A percentile compares a stretch with the other conserved stretches of the same genome.
Conservation (phyloP, 2,113 vertebrate species). For the Anas platyrhynchos region DNA sequence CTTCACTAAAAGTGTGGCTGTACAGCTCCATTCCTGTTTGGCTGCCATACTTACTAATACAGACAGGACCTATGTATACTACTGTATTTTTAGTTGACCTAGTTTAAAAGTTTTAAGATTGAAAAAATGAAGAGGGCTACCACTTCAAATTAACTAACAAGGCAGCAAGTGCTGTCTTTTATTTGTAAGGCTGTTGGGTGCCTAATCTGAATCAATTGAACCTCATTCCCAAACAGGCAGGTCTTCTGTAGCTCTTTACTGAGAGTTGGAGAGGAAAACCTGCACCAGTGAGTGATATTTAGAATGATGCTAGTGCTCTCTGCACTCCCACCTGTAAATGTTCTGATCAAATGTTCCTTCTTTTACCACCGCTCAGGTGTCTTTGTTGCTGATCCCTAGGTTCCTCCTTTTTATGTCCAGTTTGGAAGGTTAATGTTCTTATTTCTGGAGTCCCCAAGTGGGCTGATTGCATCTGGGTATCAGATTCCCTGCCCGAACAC, state of each 20-base stretch:
- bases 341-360: not conserved
- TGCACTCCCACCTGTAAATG: not conserved
- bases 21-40: fast-evolving
- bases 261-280: not conserved
- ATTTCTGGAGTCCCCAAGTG: not conserved
- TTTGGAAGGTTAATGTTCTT: not conserved
- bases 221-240: not conserved
- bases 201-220: not conserved
- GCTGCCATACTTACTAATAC: not conserved
- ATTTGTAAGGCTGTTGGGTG: not conserved
- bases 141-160: not conserved
- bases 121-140: not conserved
- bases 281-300: not conserved
- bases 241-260: not conserved
- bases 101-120: not conserved
- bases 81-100: not conserved
- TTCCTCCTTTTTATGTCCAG: not conserved
- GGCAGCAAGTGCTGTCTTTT: not conserved
- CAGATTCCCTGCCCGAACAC: not conserved
- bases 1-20: fast-evolving
- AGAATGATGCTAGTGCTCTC: not conserved
- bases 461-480: not conserved
- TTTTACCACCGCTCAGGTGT: not conserved
- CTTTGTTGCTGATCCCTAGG: not conserved
- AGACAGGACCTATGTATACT: not conserved